These are phyloP conservation scores for Gymnobelideus leadbeateri DNA, from an alignment of 2,113 vertebrate species.

Conservation along the genomic window DNA sequence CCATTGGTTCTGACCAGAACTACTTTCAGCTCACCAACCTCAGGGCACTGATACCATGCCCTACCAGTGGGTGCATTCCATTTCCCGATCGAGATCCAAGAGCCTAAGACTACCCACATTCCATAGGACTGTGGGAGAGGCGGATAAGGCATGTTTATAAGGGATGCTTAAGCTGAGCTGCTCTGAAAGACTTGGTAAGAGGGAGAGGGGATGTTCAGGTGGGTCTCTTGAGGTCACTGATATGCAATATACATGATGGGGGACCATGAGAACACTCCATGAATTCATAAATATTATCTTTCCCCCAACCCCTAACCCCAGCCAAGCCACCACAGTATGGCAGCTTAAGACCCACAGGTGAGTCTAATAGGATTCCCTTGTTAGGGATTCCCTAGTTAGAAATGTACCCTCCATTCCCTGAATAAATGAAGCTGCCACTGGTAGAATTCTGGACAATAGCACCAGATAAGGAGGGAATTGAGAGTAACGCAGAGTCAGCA, in stretches of 20 bases:
- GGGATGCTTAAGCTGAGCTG: background rate
- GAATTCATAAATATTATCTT: background rate
- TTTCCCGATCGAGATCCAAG: background rate
- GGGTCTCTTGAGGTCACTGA: slow-evolving; percentile 62
- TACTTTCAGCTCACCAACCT: background rate
- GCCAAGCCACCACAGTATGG: background rate
- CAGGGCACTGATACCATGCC: slow-evolving; percentile 33
- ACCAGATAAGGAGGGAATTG: slow-evolving; percentile 13
- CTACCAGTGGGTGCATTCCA: background rate
- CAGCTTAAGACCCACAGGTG: background rate
- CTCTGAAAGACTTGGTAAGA: slow-evolving; percentile 33
- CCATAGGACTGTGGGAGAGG: slow-evolving; percentile 48
- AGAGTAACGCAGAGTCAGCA: background rate
- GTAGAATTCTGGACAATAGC: slow-evolving; percentile 56
- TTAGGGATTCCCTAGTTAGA: background rate
- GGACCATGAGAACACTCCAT: background rate
- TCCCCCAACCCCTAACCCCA: background rate
- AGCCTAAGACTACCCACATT: slow-evolving; percentile 70
- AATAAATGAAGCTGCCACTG: background rate
- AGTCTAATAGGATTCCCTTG: background rate
- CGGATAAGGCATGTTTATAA: background rate
- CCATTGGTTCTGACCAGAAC: background rate
- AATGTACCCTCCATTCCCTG: background rate
- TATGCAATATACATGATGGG: slow-evolving; percentile 62
- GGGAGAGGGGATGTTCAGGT: slow-evolving; percentile 28